Conservation (phyloP, 2,888 invertebrate species). For the Drosophila infuscata region DNA sequence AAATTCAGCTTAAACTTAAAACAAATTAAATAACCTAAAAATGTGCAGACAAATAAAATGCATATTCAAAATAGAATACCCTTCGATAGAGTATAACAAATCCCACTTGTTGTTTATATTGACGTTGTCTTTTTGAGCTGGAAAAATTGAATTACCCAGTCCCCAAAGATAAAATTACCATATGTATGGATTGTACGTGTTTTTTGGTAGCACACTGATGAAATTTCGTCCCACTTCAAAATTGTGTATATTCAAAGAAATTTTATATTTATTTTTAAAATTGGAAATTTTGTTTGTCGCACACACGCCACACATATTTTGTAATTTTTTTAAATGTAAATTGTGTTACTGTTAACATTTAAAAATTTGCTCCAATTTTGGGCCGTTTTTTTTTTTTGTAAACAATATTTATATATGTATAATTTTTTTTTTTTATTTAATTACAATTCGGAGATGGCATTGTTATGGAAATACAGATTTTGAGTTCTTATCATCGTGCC, state of each 20-base stretch:
- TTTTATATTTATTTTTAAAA: constrained; percentile 70
- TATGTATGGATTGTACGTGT: constrained; percentile 50
- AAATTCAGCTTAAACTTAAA: not conserved
- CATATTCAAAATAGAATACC: not conserved
- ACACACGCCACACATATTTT: constrained; percentile 69
- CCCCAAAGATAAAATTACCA: constrained; percentile 51
- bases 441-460: constrained; percentile 38
- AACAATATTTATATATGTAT: constrained; percentile 36
- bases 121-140: constrained; percentile 6
- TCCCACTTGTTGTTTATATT: constrained; percentile 2
- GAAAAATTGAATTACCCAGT: constrained; percentile 48
- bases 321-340: constrained; percentile 44
- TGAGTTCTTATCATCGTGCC: constrained; percentile 21
- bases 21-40: not conserved
- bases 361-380: constrained; percentile 57
- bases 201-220: constrained; percentile 28
- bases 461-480: constrained; percentile 39
- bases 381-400: constrained; percentile 24
- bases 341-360: constrained; percentile 60
- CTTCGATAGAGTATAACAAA: not conserved
- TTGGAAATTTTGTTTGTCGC: constrained; percentile 58
- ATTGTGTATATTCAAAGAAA: constrained; percentile 64
- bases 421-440: constrained; percentile 12
- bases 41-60: not conserved
- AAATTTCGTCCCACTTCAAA: constrained; percentile 29